Conservation (phyloP, 37 sponge, comb jelly and placozoan genomes). For the Oopsacas minuta region DNA sequence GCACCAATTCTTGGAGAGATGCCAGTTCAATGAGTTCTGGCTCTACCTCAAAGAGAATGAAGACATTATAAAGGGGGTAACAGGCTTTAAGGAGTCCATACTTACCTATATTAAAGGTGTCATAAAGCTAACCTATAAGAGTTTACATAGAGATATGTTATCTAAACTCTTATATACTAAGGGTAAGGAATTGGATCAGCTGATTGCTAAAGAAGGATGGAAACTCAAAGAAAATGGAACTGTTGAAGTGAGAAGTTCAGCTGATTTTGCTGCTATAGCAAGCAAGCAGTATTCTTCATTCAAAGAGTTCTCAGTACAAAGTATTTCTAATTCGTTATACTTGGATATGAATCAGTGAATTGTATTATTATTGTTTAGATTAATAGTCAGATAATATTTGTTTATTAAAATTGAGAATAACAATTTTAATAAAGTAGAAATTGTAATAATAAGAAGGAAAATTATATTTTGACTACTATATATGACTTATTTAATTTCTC, state of each 20-base stretch:
- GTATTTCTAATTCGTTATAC: neutral
- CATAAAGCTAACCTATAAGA: neutral
- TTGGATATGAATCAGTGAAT: neutral
- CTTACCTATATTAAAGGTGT: neutral
- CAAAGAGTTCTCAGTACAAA: neutral
- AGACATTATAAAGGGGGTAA: neutral
- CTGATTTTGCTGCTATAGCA: neutral
- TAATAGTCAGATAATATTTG: no score
- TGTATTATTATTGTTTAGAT: neutral
- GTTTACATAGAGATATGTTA: neutral
- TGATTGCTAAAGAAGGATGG: neutral
- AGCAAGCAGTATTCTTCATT: neutral
- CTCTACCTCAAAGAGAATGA: neutral
- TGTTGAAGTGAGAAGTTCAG: neutral
- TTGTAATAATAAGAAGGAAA: no score
- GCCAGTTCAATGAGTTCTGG: constrained; percentile 1
- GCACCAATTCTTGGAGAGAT: neutral
- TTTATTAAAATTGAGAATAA: no score
- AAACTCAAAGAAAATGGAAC: neutral
- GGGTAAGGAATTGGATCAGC: neutral
- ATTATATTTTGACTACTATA: no score
- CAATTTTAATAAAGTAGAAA: no score
- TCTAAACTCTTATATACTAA: neutral
- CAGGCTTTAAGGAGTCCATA: neutral
- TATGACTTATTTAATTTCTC: no score